These are phyloP conservation scores for Drosophila algonquin DNA, from an alignment of 2,888 invertebrate genomes.

Conservation along the genomic window DNA sequence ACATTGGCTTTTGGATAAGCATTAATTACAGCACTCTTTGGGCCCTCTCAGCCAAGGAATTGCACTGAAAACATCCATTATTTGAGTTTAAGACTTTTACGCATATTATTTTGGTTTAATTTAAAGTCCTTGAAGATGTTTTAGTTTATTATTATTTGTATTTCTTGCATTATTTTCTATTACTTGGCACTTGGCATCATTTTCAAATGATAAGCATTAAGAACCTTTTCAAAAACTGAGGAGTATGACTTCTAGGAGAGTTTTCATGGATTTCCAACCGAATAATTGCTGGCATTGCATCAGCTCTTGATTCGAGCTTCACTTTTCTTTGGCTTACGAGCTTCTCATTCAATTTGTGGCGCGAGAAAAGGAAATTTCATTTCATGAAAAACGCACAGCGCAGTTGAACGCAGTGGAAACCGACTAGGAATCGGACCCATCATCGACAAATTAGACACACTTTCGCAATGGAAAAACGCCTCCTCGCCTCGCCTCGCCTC, in stretches of 20 bases:
- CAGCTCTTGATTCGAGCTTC: slow-evolving; percentile 1
- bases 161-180: background rate
- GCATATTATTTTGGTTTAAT: background rate
- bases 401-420: slow-evolving; percentile 18
- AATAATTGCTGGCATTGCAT: background rate
- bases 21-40: slow-evolving; percentile 19
- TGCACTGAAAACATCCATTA: background rate
- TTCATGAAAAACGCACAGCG: slow-evolving; percentile 33
- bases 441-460: slow-evolving; percentile 63
- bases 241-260: too few species aligned
- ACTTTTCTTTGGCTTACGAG: slow-evolving; percentile 18
- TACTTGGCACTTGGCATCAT: background rate
- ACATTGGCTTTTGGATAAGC: slow-evolving; percentile 51
- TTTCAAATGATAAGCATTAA: background rate
- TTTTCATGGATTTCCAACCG: background rate
- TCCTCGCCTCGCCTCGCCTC: slow-evolving; percentile 6
- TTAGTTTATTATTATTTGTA: background rate
- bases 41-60: background rate
- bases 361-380: slow-evolving; percentile 24
- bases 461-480: slow-evolving; percentile 63
- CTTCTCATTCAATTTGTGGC: slow-evolving; percentile 15
- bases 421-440: slow-evolving; percentile 24
- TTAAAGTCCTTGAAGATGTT: background rate
- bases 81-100: background rate
- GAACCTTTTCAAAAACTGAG: too few species aligned